Conservation (phyloP, 2,888 invertebrate genomes). For the Trileptium ribeirensis region DNA sequence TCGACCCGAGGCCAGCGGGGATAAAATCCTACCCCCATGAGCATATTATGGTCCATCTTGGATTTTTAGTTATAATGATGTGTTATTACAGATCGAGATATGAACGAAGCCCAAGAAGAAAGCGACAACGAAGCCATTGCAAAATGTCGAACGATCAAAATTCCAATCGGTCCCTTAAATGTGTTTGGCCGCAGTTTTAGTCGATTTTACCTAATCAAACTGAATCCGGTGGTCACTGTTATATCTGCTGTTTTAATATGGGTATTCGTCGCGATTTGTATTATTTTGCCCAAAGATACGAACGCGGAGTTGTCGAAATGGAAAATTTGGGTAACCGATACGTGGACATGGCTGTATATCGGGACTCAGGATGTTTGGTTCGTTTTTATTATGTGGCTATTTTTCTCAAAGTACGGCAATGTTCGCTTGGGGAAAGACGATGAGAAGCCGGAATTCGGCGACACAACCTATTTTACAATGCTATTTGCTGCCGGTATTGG, state of each 20-base stretch:
- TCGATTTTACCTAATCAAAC: constrained; percentile 2
- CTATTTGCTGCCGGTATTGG: constrained; percentile 32
- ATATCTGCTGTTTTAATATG: constrained; percentile 16
- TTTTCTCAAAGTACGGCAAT: constrained; percentile 29
- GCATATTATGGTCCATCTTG: too few species aligned
- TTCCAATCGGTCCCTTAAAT: not conserved
- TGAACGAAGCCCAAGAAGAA: too few species aligned
- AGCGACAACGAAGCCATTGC: too few species aligned
- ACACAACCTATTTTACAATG: constrained; percentile 29
- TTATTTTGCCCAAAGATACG: constrained; percentile 3
- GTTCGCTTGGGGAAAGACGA: constrained; percentile 26
- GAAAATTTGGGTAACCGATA: constrained; percentile 18
- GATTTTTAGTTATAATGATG: too few species aligned
- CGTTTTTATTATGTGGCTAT: constrained; percentile 29
- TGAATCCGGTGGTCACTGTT: constrained; percentile 22
- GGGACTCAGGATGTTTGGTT: constrained; percentile 23
- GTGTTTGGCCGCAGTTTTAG: not conserved
- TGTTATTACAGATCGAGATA: too few species aligned
- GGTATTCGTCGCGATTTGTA: constrained; percentile 12
- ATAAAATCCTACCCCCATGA: too few species aligned
- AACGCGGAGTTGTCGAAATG: not conserved
- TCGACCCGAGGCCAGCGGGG: too few species aligned
- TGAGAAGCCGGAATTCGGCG: constrained; percentile 29
- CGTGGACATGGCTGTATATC: constrained; percentile 22
- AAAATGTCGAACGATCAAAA: not conserved